These are phyloP conservation scores for Gryllus longicercus DNA, from an alignment of 2,888 invertebrate species.

Conservation along the genomic window DNA sequence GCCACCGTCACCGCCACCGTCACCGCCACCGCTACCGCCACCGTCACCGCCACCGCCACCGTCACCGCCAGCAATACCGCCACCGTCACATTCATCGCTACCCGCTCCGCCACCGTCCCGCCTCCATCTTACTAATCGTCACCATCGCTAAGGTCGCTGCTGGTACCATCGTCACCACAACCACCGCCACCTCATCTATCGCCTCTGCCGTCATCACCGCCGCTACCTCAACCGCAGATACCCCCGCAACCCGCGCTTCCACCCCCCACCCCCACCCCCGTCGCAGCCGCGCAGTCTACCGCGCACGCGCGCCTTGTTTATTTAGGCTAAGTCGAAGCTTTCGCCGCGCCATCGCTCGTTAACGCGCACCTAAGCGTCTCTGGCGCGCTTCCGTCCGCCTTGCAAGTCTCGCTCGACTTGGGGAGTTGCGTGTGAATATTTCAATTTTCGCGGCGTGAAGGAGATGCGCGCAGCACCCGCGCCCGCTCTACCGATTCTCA, in stretches of 20 bases:
- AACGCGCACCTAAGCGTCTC: not conserved
- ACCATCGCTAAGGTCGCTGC: too few species aligned
- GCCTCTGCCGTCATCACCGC: too few species aligned
- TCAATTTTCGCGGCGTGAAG: not conserved
- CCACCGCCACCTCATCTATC: too few species aligned
- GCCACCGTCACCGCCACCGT: not conserved
- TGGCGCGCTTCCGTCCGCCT: not conserved
- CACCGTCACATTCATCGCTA: too few species aligned
- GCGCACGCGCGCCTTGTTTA: not conserved
- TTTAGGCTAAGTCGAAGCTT: slow-evolving; percentile 6
- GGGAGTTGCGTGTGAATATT: not conserved
- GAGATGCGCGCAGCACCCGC: not conserved
- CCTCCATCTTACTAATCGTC: too few species aligned
- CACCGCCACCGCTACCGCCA: not conserved
- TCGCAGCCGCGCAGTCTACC: too few species aligned
- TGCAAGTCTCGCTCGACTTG: not conserved
- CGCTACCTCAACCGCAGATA: too few species aligned
- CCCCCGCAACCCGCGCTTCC: too few species aligned
- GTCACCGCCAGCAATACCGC: not conserved
- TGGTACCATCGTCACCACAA: too few species aligned
- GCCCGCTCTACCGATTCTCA: too few species aligned
- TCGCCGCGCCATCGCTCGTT: not conserved
- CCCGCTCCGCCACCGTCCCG: too few species aligned
- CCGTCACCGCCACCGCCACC: not conserved
- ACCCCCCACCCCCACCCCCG: too few species aligned